Evolutionary conservation across 2,113 vertebrate species (phyloP).

Genomic region (Gymnogyps californianus): DNA sequence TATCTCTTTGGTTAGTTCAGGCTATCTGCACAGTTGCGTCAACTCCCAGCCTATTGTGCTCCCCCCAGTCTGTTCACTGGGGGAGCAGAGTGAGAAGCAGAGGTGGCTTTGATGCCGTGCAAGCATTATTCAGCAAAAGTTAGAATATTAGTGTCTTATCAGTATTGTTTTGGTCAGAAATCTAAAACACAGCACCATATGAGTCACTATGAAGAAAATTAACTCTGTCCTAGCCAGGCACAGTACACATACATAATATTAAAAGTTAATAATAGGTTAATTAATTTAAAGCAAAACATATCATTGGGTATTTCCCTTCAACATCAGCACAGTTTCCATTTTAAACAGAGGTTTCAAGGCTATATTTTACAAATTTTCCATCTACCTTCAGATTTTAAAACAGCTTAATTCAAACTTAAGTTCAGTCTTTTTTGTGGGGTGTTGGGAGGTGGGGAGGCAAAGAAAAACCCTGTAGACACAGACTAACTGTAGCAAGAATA

Average conservation of each 20-base stretch:
- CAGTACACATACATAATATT: background rate
- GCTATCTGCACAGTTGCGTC: background rate
- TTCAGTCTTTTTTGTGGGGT: background rate
- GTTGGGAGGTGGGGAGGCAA: background rate
- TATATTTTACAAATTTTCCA: background rate
- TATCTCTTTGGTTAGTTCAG: background rate
- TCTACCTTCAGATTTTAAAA: background rate
- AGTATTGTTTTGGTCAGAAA: background rate
- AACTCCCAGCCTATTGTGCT: background rate
- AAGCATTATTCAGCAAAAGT: background rate
- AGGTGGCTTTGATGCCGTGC: background rate
- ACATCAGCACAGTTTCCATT: background rate
- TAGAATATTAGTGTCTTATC: background rate
- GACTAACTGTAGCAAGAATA: background rate
- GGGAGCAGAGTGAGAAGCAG: background rate
- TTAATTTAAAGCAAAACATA: background rate
- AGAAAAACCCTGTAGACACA: background rate
- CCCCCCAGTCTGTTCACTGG: background rate
- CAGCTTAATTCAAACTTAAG: background rate
- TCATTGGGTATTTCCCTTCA: background rate
- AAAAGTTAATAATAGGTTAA: background rate
- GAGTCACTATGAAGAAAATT: background rate
- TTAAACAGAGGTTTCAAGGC: background rate
- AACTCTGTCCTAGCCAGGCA: background rate
- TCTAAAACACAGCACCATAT: background rate